phyloP scores from a whole-genome alignment of 2,888 invertebrate genomes.

The Junonia oenone region DNA sequence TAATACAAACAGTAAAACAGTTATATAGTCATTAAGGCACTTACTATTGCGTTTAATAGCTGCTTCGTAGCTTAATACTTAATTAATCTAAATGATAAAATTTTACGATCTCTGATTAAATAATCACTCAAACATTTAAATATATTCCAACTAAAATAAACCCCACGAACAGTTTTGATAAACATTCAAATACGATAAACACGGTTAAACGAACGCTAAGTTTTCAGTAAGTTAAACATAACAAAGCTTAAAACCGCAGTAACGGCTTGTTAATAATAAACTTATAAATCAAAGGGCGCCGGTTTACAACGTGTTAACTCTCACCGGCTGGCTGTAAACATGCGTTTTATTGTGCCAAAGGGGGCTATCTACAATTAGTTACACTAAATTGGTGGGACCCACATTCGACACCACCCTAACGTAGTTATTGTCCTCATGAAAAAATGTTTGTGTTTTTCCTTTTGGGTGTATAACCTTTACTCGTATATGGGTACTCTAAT shows the following conservation, averaged over 20 bases:
- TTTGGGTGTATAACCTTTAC: background rate
- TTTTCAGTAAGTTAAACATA: slow-evolving; percentile 13
- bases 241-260: slow-evolving; percentile 15
- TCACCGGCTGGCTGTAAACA: slow-evolving; percentile 36
- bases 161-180: background rate
- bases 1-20: background rate
- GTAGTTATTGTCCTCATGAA: background rate
- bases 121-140: background rate
- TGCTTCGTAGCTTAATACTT: background rate
- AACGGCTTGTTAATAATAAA: slow-evolving; percentile 38
- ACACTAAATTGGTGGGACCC: slow-evolving; percentile 6
- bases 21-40: background rate
- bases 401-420: slow-evolving; percentile 2
- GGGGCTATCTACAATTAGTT: slow-evolving; percentile 19
- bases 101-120: background rate
- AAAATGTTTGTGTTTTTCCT: background rate
- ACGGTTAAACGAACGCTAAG: slow-evolving; percentile 1
- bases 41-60: background rate
- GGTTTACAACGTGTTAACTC: slow-evolving; percentile 46
- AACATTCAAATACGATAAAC: slow-evolving; percentile 3
- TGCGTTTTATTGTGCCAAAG: slow-evolving; percentile 30
- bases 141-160: background rate
- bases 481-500: background rate
- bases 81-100: background rate
- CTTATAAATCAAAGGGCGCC: slow-evolving; percentile 48